These are phyloP conservation scores for Hydractinia echinata DNA, from an alignment of 30 jellyfish, hydroid and myxozoan genomes.

Conservation along the genomic window DNA sequence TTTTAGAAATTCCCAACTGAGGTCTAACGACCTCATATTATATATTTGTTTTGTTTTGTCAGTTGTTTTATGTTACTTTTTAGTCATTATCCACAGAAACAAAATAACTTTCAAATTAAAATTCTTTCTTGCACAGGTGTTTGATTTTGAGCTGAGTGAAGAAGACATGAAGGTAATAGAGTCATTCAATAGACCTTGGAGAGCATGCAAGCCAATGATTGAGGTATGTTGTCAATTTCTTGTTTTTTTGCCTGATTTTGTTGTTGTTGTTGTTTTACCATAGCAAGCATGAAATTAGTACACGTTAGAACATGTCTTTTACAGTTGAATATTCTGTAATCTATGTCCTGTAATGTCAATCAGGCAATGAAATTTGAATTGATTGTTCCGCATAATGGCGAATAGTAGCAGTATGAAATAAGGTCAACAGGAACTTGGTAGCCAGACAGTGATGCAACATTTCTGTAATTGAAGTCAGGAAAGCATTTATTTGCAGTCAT, in stretches of 20 bases:
- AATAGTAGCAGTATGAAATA: too few species aligned
- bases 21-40: background rate
- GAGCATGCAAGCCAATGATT: slow-evolving; percentile 81
- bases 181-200: slow-evolving; percentile 73
- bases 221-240: slow-evolving; percentile 40
- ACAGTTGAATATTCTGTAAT: too few species aligned
- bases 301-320: too few species aligned
- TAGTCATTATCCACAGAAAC: background rate
- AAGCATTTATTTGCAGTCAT: too few species aligned
- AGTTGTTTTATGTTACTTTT: too few species aligned
- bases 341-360: too few species aligned
- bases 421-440: too few species aligned
- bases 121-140: slow-evolving; percentile 44
- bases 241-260: background rate
- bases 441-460: too few species aligned
- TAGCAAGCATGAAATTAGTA: background rate
- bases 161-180: slow-evolving; percentile 64
- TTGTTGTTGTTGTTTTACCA: background rate
- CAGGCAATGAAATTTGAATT: too few species aligned
- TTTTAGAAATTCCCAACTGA: background rate
- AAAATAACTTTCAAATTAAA: background rate
- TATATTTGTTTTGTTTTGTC: background rate
- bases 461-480: too few species aligned
- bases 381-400: too few species aligned
- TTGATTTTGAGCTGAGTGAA: slow-evolving; percentile 64